Conservation (phyloP, 2,797 vertebrate species). For the Mormyrops boulengeri region DNA sequence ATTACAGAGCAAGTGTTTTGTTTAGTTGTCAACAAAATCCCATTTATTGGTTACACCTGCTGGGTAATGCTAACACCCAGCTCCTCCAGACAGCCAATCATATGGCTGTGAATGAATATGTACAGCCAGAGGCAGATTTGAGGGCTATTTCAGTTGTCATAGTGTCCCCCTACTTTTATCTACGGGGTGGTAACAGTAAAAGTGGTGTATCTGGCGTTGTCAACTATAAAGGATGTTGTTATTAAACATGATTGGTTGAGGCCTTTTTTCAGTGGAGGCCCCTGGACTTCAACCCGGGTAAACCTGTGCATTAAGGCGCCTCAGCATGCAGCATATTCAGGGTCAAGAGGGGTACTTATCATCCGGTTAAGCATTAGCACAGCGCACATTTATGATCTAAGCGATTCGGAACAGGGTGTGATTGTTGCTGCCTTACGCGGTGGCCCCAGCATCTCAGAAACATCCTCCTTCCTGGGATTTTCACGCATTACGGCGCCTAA, state of each 20-base stretch:
- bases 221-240: not conserved
- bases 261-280: not conserved
- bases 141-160: not conserved
- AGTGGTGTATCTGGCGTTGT: not conserved
- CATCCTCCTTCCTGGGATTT: not conserved
- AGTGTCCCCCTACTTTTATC: not conserved
- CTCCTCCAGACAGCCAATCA: not conserved
- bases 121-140: not conserved
- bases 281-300: not conserved
- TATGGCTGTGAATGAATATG: not conserved
- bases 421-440: not conserved
- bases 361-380: not conserved
- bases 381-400: not conserved
- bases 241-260: not conserved
- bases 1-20: not conserved
- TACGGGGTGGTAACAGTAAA: not conserved
- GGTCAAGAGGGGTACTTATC: not conserved
- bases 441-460: not conserved
- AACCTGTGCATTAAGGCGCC: not conserved
- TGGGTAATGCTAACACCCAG: not conserved
- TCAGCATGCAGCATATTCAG: not conserved
- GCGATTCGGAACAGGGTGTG: not conserved
- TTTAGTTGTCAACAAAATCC: slow-evolving; percentile 4
- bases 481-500: not conserved
- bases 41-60: not conserved